Base-by-base conservation (phyloP, 2,797 vertebrate species). In the Etheostoma nigrum region DNA sequence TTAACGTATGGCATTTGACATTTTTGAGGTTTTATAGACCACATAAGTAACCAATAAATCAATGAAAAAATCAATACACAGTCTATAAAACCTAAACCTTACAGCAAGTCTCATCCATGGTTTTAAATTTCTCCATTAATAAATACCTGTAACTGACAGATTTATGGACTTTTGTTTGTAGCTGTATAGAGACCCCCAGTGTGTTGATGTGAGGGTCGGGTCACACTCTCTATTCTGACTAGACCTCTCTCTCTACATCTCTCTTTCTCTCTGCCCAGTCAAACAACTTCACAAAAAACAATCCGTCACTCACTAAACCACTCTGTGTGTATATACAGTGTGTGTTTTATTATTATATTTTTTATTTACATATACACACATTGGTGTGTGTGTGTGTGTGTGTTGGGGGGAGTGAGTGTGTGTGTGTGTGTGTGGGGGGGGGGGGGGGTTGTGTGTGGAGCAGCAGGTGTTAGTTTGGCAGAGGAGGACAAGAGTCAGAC, bases 391-490 rank as follows among this genome's bases (percentile, higher is more conserved):
- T 67, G 18, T 62, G 19, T 36, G 65, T 55, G 61, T 11, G 2
- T 67, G 81, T 63, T 52, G 4, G 27, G 4, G 4, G 4, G 27
- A 1, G 33, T 36, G 33, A 2, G 73, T 59, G 68, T 15, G 48
- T 23, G 19, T 64, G 44, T 33, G 47, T 44, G 55, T 62, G 72
- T 61, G 79, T n/a, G 42, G 27, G 27, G 45, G 27, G 27, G 52
- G 25, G 25, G 25, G 25, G 25, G 25, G 25, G 33, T 36, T 12
- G 25, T 4, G 67, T 5, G 4, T 70, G 67, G 70, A 92, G 91
- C 92, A 94, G 94, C 95, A 96, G 95, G 94, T 96, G 94, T 93
- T 95, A 91, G 86, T 94, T 89, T 94, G 92, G 93, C 91, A 89
- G 90, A 90, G 87, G 83, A 87, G 81, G 89, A 89, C 67, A 59